Evolutionary conservation across 1,140 invertebrate species (phyloP).

Genomic region (Hormaphis cornu): DNA sequence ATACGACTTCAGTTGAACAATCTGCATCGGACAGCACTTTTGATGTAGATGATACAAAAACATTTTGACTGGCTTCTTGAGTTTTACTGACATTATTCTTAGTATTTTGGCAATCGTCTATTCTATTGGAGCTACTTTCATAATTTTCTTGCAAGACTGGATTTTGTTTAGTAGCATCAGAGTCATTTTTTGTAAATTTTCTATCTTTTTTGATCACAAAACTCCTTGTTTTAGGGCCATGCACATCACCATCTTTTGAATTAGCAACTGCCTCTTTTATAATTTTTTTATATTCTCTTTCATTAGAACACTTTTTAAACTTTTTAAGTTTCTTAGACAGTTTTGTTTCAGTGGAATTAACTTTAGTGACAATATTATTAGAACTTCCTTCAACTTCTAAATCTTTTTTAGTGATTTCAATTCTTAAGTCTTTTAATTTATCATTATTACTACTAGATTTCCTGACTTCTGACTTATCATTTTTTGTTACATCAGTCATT

Average conservation of each 20-base stretch:
- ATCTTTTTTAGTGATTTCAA: neutral
- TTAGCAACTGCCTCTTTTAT: neutral
- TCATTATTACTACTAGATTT: neutral
- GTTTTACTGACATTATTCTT: neutral
- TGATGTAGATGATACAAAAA: constrained; percentile 16
- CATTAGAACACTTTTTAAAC: constrained; percentile 5
- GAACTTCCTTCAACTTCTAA: neutral
- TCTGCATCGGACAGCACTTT: neutral
- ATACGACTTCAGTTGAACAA: neutral
- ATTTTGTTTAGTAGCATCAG: neutral
- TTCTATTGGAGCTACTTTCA: neutral
- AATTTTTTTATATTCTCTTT: constrained; percentile 29
- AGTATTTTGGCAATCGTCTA: no score
- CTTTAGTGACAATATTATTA: neutral
- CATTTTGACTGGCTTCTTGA: neutral
- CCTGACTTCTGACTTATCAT: neutral
- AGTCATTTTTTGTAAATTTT: neutral
- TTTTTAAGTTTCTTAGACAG: constrained; percentile 9
- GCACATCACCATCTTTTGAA: neutral
- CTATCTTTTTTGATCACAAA: neutral
- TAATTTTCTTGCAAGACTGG: neutral
- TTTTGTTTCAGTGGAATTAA: neutral
- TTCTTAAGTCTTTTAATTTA: neutral
- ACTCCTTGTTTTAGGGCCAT: constrained; percentile 2
- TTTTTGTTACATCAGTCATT: neutral